Conservation (phyloP, 2,888 invertebrate genomes). For the Hypsopygia costalis region DNA sequence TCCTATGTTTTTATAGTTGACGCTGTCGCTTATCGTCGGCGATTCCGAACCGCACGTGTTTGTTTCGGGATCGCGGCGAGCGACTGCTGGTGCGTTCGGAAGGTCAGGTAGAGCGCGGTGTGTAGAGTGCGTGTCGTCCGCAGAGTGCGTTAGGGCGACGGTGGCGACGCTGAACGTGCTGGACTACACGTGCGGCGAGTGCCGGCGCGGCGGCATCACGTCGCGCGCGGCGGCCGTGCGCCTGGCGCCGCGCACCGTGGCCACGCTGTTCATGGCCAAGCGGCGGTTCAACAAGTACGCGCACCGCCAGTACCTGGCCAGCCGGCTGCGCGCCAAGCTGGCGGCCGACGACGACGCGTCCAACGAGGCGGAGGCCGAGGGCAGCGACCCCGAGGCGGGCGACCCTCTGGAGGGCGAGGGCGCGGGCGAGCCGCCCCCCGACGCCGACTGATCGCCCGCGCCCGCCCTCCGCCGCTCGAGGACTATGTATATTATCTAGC, state of each 20-base stretch:
- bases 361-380: slow-evolving; percentile 15
- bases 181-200: slow-evolving; percentile 75
- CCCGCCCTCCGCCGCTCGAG: too few relatives aligned
- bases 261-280: slow-evolving; percentile 77
- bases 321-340: slow-evolving; percentile 28
- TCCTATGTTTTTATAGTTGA: too few relatives aligned
- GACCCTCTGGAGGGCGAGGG: slow-evolving; percentile 16
- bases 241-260: slow-evolving; percentile 72
- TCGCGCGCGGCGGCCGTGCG: slow-evolving; percentile 73
- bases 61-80: too few relatives aligned
- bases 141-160: slow-evolving; percentile 75
- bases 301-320: slow-evolving; percentile 68
- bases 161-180: slow-evolving; percentile 60
- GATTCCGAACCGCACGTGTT: too few relatives aligned
- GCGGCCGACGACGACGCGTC: slow-evolving; percentile 16
- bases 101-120: neutral
- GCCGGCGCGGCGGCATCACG: slow-evolving; percentile 74
- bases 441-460: slow-evolving; percentile 14
- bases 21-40: too few relatives aligned
- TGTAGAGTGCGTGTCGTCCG: slow-evolving; percentile 9
- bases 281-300: slow-evolving; percentile 78
- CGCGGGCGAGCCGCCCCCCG: slow-evolving; percentile 18
- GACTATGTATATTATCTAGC: slow-evolving; percentile 47
- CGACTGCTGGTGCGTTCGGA: neutral
- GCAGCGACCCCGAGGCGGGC: slow-evolving; percentile 17